Evolutionary conservation across 2,797 vertebrate species (phyloP), one percentile per base, ranked within the genome.

Genomic region (Pteropus rufus): DNA sequence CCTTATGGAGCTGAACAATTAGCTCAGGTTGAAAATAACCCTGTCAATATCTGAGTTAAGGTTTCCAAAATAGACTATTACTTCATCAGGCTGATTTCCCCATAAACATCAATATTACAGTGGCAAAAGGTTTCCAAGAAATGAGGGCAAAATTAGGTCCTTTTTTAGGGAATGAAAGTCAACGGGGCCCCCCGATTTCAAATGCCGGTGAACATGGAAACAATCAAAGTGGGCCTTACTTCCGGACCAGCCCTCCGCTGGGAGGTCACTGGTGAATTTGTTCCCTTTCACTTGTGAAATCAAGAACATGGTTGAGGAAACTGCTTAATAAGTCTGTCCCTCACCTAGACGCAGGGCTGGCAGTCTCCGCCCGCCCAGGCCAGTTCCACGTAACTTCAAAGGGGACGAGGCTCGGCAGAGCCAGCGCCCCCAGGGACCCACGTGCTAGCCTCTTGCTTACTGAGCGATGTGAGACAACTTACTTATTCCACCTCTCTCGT

Each of bases 1-100:
- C 73, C 67, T 76, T 67, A 94, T 3, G 24, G 94, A 86, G 56
- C 11, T 8, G n/a, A 94, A 88, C 64, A 69, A 94, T 91, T 83
- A 92, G 62, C 64, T 29, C 34, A 89, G 29, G 69, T 94, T 95
- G 70, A 76, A 95, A 95, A 93, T 6, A 97, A 79, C 56, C 54
- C 93, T 77, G 77, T 95, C 60, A 18, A 69, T 84, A 94, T 58
- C 91, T 91, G 88, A 93, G 94, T 93, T 97, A 82, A 64, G 89
- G 67, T 95, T 93, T 97, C 94, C 87, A 91, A 96, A 96, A 95
- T 49, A 96, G 94, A 76, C 75, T 72, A 62, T 94, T 82, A 95
- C 82, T 60, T 96, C 96, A 96, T 95, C 93, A 72, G n/a, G 82
- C 75, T 91, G 58, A 94, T 95, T 97, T 91, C 77, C 62, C 89